Evolutionary conservation across 2,797 vertebrate species (phyloP).

Genomic region (Spea hammondii): DNA sequence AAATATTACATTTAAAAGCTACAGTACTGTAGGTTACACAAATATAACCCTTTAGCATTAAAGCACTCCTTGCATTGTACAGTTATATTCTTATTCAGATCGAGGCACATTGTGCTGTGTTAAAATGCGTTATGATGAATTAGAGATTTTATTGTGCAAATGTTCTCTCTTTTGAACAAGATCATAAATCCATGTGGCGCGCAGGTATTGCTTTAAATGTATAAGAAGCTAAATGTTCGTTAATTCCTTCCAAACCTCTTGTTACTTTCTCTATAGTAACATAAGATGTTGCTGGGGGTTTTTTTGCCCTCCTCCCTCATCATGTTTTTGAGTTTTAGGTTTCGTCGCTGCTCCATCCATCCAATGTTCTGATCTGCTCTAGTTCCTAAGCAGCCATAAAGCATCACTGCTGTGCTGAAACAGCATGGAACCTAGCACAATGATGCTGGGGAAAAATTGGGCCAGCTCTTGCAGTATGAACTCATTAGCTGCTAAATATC

Average conservation of each 20-base stretch:
- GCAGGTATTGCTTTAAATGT: neutral
- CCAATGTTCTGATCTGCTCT: neutral
- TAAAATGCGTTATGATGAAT: slow-evolving; percentile 32
- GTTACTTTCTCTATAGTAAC: neutral
- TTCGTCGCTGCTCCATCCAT: neutral
- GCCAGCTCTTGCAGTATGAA: slow-evolving; percentile 2
- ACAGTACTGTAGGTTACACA: slow-evolving; percentile 32
- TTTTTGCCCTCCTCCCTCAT: neutral
- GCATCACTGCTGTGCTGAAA: slow-evolving; percentile 7
- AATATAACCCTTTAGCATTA: slow-evolving; percentile 38
- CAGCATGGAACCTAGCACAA: neutral
- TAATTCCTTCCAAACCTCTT: neutral
- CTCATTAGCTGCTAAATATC: neutral
- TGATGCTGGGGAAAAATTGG: neutral
- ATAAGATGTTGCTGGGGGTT: neutral
- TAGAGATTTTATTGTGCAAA: slow-evolving; percentile 39
- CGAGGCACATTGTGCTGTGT: slow-evolving; percentile 5
- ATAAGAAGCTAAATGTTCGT: neutral
- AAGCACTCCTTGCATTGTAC: slow-evolving; percentile 22
- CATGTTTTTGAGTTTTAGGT: neutral
- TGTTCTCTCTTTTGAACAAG: slow-evolving; percentile 14
- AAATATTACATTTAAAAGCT: slow-evolving; percentile 37
- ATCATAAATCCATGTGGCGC: neutral
- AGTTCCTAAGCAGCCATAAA: slow-evolving; percentile 10
- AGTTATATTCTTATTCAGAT: slow-evolving; percentile 4